These are phyloP conservation scores for Bettongia penicillata DNA, from an alignment of 2,113 vertebrate species.

Conservation along the genomic window DNA sequence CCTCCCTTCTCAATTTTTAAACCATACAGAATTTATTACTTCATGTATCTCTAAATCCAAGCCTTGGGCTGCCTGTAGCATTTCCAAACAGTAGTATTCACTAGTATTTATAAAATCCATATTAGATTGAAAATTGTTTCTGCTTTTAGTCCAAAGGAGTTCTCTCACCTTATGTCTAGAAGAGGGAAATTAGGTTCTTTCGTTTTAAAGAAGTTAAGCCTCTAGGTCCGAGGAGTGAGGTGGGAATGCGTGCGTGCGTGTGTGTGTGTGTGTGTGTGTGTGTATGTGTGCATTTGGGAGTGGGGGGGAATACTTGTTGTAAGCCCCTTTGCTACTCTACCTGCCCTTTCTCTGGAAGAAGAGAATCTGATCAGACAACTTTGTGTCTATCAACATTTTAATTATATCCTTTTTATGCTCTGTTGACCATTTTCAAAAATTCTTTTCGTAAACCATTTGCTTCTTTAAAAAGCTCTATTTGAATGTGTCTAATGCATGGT, in stretches of 20 bases:
- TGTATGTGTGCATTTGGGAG: not conserved
- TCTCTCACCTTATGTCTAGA: not conserved
- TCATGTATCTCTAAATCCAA: conserved; percentile 59
- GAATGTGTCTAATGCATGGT: conserved; percentile 35
- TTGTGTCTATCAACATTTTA: conserved; percentile 39
- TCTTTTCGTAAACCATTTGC: conserved; percentile 53
- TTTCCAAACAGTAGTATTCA: conserved; percentile 66
- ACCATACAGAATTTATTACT: conserved; percentile 57
- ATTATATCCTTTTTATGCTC: conserved; percentile 45
- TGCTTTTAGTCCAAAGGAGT: conserved; percentile 43
- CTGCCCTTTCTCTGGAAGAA: not conserved
- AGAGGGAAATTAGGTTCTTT: not conserved
- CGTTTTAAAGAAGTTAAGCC: conserved; percentile 24
- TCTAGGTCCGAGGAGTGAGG: not conserved
- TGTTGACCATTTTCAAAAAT: conserved; percentile 21
- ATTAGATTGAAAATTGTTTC: conserved; percentile 72
- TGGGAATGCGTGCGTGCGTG: not conserved
- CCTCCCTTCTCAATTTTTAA: conserved; percentile 62
- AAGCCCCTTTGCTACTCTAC: not conserved
- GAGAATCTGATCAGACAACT: conserved; percentile 17
- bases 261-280: not conserved
- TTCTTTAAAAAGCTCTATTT: conserved; percentile 42
- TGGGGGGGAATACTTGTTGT: not conserved
- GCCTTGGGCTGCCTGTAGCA: conserved; percentile 59
- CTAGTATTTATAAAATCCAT: conserved; percentile 64